Base-by-base conservation (phyloP, 2,113 vertebrate species). In the Sclerurus mexicanus region DNA sequence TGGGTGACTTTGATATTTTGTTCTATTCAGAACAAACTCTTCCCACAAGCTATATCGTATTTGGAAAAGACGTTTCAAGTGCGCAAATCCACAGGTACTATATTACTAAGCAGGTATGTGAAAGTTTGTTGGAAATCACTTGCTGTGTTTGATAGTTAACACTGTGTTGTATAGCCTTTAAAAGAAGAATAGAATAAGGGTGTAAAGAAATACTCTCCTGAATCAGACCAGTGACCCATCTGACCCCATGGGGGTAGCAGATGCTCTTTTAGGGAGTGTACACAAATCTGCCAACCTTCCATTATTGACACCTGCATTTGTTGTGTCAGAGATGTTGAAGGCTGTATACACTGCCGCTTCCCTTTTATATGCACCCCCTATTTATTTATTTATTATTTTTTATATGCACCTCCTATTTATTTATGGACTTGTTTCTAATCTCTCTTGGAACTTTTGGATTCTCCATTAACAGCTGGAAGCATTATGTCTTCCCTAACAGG, bases 1-100 rank as follows among this genome's bases (percentile, higher is more conserved):
- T 33, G 27, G 12, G n/a, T 95, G 47, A 93, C 55, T 72, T 59
- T 85, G 47, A 16, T 60, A 90, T 93, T 63, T n/a, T 90, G 23
- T 94, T 87, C 25, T 77, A 4, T 71, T 89, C 95, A 99, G 99
- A 98, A 98, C 87, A 99, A 99, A 86, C 98, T 99, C 85, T 99
- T 99, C 67, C 99, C 99, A 86, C 99, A 99, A 98, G 99, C 99
- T 69, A 99, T 99, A 84, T 99, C 99, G 85, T 99, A 99, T 77
- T 97, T 99, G 93, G 98, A 99, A 97, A 98, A 98, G 95, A 98
- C 98, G 1, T 99, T 99, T 88, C 98, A 99, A 86, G 99, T 99
- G 73, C 98, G 99, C 37, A 98, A 96, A 89, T 98, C 98, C 67
- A 98, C 97, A 0, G 98, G 99, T 53, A 98, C 98, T 23, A 98